Conservation (phyloP, 2,113 vertebrate genomes). For the Carassius gibelio region DNA sequence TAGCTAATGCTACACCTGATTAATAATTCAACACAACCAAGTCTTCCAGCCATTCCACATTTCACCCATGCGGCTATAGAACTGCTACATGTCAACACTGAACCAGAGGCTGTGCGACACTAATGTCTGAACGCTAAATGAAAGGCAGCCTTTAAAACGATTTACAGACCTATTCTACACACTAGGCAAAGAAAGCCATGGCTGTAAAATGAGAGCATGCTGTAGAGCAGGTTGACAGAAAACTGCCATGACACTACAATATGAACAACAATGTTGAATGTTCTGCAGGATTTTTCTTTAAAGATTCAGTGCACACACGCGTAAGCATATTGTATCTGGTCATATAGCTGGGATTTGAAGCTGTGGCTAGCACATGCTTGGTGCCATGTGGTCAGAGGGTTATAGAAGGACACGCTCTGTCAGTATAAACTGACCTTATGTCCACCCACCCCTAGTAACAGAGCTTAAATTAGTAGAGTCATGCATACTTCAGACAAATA, state of each 20-base stretch:
- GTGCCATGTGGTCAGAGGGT: constrained; percentile 31
- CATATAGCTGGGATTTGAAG: too few relatives aligned
- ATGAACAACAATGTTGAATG: constrained; percentile 12
- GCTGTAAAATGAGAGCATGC: background rate
- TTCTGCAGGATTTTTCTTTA: background rate
- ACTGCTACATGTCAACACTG: constrained; percentile 9
- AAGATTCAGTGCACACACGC: background rate
- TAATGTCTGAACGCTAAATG: constrained; percentile 18
- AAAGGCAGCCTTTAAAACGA: constrained; percentile 32
- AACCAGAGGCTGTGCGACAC: constrained; percentile 1
- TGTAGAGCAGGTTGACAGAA: constrained; percentile 7
- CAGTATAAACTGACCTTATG: constrained; percentile 6
- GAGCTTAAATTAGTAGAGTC: constrained; percentile 6
- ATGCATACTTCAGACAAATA: background rate
- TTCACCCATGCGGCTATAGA: background rate
- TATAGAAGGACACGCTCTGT: background rate
- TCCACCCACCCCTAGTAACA: background rate
- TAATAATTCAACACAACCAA: constrained; percentile 32
- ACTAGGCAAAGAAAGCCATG: background rate
- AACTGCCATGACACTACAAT: constrained; percentile 12
- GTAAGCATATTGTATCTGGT: background rate
- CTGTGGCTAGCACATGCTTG: constrained; percentile 10
- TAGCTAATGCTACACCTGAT: constrained; percentile 21
- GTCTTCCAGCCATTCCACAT: constrained; percentile 3
- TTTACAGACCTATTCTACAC: constrained; percentile 22